Evolutionary conservation across 2,797 vertebrate species (phyloP).

Genomic region (Muscicapa striata): DNA sequence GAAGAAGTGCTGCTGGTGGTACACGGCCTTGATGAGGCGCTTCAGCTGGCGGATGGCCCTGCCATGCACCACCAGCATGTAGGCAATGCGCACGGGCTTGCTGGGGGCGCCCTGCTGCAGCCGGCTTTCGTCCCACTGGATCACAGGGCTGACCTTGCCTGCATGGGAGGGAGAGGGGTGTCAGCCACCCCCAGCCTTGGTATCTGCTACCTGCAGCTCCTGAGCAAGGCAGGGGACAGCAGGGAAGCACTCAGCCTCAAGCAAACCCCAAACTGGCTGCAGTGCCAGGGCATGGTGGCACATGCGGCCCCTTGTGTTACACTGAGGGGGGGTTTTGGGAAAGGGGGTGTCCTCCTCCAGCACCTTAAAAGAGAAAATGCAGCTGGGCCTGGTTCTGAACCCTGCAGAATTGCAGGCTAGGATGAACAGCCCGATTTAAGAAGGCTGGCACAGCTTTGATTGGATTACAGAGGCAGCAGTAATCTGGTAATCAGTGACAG

Average conservation of each 20-base stretch:
- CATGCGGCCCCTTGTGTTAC: accelerated
- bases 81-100: constrained; percentile 88
- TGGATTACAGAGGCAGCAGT: neutral
- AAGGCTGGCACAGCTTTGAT: neutral
- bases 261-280: neutral
- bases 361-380: neutral
- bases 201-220: neutral
- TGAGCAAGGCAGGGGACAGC: neutral
- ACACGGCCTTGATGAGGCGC: constrained; percentile 95
- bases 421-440: neutral
- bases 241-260: accelerated
- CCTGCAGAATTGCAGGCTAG: neutral
- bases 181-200: neutral
- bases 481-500: constrained; percentile 32
- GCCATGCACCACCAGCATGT: constrained; percentile 94
- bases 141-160: constrained; percentile 85
- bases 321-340: accelerated
- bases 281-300: neutral
- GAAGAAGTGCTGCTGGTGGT: constrained; percentile 93
- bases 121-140: constrained; percentile 84
- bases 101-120: constrained; percentile 79
- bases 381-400: neutral
- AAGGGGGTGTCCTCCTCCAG: neutral
- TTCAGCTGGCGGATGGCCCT: constrained; percentile 92
- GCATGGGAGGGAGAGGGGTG: neutral